Percentiles rank a stretch among this genome's conserved stretches.
Evolutionary conservation across 2,113 vertebrate species (phyloP).

Genomic region (Epinephelus moara): DNA sequence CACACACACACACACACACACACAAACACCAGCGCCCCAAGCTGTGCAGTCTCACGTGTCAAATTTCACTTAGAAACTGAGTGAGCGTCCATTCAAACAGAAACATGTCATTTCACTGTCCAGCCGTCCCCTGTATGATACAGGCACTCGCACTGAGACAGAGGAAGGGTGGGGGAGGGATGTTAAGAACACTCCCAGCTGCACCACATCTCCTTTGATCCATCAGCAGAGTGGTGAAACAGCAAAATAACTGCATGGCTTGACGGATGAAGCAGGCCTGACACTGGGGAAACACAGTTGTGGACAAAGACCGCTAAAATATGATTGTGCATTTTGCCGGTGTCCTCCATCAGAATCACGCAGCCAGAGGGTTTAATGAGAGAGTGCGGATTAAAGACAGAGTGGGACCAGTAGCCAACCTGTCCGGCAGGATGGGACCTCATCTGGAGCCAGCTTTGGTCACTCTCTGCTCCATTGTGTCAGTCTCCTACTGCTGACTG

Average conservation of each 20-base stretch:
- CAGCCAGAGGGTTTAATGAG: too few relatives aligned
- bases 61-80: conserved; percentile 4
- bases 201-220: background rate
- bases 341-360: background rate
- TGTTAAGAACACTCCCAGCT: background rate
- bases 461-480: too few relatives aligned
- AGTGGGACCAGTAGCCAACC: background rate
- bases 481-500: too few relatives aligned
- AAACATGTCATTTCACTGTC: conserved; percentile 11
- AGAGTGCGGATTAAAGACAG: background rate
- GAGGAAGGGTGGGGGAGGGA: too few relatives aligned
- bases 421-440: background rate
- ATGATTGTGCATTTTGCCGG: background rate
- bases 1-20: background rate
- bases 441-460: background rate
- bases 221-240: background rate
- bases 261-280: background rate
- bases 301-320: background rate
- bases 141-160: background rate
- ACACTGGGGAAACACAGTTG: background rate
- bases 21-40: background rate
- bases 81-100: background rate
- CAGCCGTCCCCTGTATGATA: background rate
- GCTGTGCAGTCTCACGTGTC: background rate
- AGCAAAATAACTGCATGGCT: background rate